phyloP scores from a whole-genome alignment of 1,140 invertebrate genomes.

The Hetaerina americana region DNA sequence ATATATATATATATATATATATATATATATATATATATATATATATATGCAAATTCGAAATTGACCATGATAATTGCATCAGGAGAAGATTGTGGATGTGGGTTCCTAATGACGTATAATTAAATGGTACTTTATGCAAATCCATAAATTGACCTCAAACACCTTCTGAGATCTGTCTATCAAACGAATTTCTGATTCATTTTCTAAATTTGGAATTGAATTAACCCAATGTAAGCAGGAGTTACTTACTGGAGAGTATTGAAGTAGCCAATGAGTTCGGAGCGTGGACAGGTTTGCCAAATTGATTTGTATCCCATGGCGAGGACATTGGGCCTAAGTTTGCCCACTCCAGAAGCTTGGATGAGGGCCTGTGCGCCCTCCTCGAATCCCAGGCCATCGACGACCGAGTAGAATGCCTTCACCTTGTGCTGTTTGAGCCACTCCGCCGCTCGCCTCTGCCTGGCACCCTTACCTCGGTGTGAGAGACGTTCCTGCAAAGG shows the following conservation, averaged over 20 bases:
- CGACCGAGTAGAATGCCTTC: conserved; percentile 76
- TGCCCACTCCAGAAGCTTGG: conserved; percentile 76
- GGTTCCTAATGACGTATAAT: too few relatives aligned
- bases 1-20: too few relatives aligned
- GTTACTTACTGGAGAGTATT: conserved; percentile 85
- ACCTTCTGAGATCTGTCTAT: too few relatives aligned
- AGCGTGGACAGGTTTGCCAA: conserved; percentile 59
- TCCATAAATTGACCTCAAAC: neutral
- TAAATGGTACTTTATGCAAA: too few relatives aligned
- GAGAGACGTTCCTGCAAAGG: conserved; percentile 44
- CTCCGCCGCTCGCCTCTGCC: conserved; percentile 49
- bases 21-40: too few relatives aligned
- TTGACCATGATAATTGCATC: too few relatives aligned
- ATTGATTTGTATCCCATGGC: conserved; percentile 88
- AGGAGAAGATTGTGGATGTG: too few relatives aligned
- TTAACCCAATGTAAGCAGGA: neutral
- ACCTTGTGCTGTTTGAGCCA: conserved; percentile 65
- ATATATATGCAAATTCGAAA: too few relatives aligned
- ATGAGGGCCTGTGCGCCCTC: conserved; percentile 63
- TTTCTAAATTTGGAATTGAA: neutral
- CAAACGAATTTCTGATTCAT: too few relatives aligned
- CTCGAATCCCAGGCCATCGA: conserved; percentile 66
- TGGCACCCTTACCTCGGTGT: conserved; percentile 44
- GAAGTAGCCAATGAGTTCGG: conserved; percentile 77
- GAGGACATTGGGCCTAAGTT: conserved; percentile 83